Percentiles rank a stretch among this genome's conserved stretches.
phyloP scores from a whole-genome alignment of 2,113 vertebrate genomes.

The Riparia riparia region DNA sequence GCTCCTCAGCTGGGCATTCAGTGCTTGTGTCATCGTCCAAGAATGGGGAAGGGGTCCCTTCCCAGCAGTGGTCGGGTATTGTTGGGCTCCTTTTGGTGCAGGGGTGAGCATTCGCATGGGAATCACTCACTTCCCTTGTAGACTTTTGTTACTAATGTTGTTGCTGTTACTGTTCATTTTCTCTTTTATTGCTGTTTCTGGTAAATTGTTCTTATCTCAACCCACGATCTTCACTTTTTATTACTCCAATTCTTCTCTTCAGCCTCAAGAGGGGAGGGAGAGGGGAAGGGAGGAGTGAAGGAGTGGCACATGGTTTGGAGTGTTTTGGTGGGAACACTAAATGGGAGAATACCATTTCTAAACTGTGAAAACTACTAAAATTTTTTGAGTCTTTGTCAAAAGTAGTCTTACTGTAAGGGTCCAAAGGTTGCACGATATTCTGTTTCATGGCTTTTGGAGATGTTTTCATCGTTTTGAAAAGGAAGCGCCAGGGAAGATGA shows the following conservation, averaged over 20 bases:
- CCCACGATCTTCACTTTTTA: neutral
- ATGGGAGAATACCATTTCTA: neutral
- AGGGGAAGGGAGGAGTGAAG: neutral
- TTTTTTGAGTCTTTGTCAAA: neutral
- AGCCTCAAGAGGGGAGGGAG: neutral
- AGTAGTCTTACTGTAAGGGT: neutral
- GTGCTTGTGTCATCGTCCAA: neutral
- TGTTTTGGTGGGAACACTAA: neutral
- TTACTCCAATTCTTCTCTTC: neutral
- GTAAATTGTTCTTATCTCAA: neutral
- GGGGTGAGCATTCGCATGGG: neutral
- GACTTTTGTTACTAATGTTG: neutral
- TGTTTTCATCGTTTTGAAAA: neutral
- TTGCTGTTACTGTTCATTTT: neutral
- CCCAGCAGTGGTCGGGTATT: rapidly evolving
- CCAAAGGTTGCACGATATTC: neutral
- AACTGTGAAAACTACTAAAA: neutral
- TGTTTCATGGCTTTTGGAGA: neutral
- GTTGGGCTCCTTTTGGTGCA: neutral
- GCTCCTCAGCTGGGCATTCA: neutral
- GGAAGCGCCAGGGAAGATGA: neutral
- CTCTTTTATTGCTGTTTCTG: neutral
- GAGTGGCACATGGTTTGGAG: neutral
- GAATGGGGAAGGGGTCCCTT: neutral
- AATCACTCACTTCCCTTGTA: neutral